Base-by-base conservation (phyloP, 2,113 vertebrate genomes). In the Xiphophorus maculatus region DNA sequence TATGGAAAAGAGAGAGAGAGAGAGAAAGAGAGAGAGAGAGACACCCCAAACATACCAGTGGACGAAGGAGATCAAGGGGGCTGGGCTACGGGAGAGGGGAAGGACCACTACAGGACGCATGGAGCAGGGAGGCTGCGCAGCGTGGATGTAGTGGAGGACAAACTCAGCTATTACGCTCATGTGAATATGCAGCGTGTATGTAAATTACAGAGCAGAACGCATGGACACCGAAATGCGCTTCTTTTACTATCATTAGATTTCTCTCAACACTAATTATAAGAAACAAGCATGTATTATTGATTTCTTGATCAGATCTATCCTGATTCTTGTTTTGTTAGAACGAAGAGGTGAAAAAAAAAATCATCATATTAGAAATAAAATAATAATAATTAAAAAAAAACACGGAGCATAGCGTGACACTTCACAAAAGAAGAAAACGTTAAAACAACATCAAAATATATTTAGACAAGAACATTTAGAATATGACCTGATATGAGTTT, bases 1-100 rank as follows among this genome's bases (percentile, higher is more conserved):
- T 90, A 96, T 96, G 95, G 95, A 94, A 92, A 66, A 28, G 29
- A 17, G 33, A 35, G 7, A 35, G 29, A 61, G 48, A 66, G 7
- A 28, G 29, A 17, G 33, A 35, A 1, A 35, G 29, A 61, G 48
- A 66, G 7, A 35, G 29, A 61, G 48, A 66, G 73, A 69, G 84
- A 78, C 73, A 88, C 90, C 93, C 94, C 86, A 86, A 94, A 93
- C 93, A 95, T 94, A 94, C 94, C 94, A 96, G 94, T 95, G 93
- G 94, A 90, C 87, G 86, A 82, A 88, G 84, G 81, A 85, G 87
- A 90, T 87, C 88, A 94, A 82, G 94, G 95, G 94, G 96, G 91
- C 77, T 67, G 90, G 88, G 84, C 87, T 76, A 73, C 73, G 64
- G 61, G 67, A 66, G 74, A 71, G 71, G 74, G 84, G 42, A 71